Conservation (phyloP, 1,140 invertebrate genomes). For the Papilio polyxenes region DNA sequence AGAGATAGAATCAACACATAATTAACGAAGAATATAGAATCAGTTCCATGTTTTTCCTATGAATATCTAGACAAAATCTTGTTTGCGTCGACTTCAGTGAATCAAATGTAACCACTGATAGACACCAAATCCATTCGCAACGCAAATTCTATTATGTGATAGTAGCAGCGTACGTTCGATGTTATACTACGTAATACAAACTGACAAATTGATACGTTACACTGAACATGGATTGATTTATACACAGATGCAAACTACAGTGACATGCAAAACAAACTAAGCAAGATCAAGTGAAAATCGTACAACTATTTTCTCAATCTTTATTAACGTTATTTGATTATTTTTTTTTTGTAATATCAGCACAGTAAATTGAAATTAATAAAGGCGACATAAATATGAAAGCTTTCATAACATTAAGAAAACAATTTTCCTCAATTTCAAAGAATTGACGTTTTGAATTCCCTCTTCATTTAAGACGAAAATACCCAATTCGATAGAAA, state of each 20-base stretch:
- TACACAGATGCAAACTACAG: neutral
- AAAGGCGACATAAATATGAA: neutral
- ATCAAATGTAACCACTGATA: conserved; percentile 35
- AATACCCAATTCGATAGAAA: neutral
- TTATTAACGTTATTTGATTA: neutral
- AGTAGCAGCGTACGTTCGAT: neutral
- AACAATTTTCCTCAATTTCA: neutral
- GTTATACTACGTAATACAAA: conserved; percentile 35
- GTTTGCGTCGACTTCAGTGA: conserved; percentile 7
- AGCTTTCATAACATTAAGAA: neutral
- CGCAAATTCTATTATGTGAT: conserved; percentile 37
- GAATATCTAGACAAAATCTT: conserved; percentile 19
- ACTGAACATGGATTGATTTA: conserved; percentile 2
- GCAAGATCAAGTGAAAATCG: neutral
- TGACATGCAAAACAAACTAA: neutral
- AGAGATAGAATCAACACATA: neutral
- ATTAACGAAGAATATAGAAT: neutral
- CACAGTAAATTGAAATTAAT: neutral
- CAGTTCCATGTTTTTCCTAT: neutral
- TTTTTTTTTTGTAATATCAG: neutral
- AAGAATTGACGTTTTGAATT: neutral
- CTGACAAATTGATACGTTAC: conserved; percentile 38
- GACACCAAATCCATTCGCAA: conserved; percentile 35
- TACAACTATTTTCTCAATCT: neutral
- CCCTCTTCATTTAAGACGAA: neutral